Conservation (phyloP, 2,113 vertebrate genomes). For the Jacana jacana region DNA sequence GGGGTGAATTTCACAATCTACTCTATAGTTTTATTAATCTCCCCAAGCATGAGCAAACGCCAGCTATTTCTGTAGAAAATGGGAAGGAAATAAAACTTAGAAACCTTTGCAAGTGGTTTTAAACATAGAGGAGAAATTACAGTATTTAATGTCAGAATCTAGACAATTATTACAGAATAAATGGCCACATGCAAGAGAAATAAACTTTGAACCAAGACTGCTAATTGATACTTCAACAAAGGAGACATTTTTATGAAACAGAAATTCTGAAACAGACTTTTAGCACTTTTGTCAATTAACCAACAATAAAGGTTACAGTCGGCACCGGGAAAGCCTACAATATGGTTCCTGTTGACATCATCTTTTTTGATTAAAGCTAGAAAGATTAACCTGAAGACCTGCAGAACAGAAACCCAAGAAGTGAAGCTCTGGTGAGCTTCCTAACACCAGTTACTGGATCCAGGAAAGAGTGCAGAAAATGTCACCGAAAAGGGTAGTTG, state of each 20-base stretch:
- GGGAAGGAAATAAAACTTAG: constrained; percentile 51
- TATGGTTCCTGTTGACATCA: constrained; percentile 6
- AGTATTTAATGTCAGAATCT: constrained; percentile 50
- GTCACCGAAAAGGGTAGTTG: not conserved
- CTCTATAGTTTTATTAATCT: constrained; percentile 51
- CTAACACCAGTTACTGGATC: not conserved
- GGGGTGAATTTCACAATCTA: constrained; percentile 56
- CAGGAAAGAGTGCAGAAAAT: not conserved
- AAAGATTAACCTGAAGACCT: constrained; percentile 14
- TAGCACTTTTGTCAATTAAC: constrained; percentile 52
- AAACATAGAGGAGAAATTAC: constrained; percentile 57
- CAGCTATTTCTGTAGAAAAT: constrained; percentile 45
- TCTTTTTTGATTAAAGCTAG: constrained; percentile 18
- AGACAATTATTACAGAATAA: constrained; percentile 56
- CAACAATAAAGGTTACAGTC: constrained; percentile 32
- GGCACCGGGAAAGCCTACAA: not conserved
- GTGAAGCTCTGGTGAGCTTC: not conserved
- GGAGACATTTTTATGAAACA: constrained; percentile 48
- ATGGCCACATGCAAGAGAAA: constrained; percentile 17
- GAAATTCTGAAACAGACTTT: constrained; percentile 46
- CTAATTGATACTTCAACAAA: constrained; percentile 63
- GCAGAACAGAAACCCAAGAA: not conserved
- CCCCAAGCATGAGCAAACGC: constrained; percentile 42
- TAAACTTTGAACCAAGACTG: constrained; percentile 44
- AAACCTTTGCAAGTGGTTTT: constrained; percentile 48